phyloP scores from a whole-genome alignment of 2,797 vertebrate species.

The Heteromormyrus szaboi region DNA sequence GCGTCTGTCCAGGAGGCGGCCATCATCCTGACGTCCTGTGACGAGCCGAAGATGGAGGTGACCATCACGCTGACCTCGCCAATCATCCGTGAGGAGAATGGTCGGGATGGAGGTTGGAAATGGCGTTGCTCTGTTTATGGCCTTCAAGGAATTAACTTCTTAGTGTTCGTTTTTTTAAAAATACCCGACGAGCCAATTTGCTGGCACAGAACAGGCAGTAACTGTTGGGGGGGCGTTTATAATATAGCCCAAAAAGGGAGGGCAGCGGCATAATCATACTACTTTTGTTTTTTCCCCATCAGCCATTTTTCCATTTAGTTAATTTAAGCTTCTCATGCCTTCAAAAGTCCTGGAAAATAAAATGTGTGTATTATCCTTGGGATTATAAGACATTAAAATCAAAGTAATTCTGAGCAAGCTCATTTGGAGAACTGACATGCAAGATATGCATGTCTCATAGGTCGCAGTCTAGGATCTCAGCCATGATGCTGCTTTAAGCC shows the following conservation, averaged over 20 bases:
- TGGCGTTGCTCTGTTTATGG: slow-evolving; percentile 22
- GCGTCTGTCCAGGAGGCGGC: slow-evolving; percentile 81
- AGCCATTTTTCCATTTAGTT: slow-evolving; percentile 2
- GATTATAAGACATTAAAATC: background rate
- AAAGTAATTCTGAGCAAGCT: background rate
- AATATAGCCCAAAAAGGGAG: background rate
- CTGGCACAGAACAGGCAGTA: slow-evolving; percentile 70
- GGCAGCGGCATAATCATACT: background rate
- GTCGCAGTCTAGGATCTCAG: background rate
- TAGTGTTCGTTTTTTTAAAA: slow-evolving; percentile 35
- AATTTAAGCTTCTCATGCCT: slow-evolving; percentile 36
- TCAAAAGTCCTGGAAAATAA: slow-evolving; percentile 41
- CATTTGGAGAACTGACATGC: background rate
- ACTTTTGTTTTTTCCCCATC: background rate
- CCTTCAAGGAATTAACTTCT: slow-evolving; percentile 45
- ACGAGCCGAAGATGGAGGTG: slow-evolving; percentile 97
- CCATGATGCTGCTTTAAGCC: background rate
- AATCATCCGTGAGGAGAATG: slow-evolving; percentile 85
- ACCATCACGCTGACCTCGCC: slow-evolving; percentile 96
- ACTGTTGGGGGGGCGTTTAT: background rate
- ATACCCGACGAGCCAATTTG: slow-evolving; percentile 75
- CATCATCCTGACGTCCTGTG: slow-evolving; percentile 82
- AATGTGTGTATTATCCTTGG: background rate
- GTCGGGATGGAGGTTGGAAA: slow-evolving; percentile 94
- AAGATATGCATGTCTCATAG: background rate